Conservation (phyloP, 2,888 invertebrate genomes). For the Drosophila borealis region DNA sequence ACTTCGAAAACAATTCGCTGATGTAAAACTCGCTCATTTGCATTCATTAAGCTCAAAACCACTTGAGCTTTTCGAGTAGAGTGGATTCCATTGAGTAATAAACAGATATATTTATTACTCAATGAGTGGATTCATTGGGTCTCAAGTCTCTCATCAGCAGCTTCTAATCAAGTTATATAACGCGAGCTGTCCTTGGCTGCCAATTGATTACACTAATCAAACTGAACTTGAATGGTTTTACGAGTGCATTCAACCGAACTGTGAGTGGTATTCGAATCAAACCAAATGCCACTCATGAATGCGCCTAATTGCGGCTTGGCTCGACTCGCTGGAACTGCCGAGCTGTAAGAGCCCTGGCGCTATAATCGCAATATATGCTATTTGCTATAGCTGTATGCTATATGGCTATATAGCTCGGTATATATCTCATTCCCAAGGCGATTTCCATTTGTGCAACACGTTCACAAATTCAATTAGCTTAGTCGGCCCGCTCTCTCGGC, state of each 20-base stretch:
- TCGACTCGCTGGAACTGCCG: constrained; percentile 12
- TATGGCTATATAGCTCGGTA: neutral
- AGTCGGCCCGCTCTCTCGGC: constrained; percentile 7
- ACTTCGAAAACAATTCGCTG: too few species aligned
- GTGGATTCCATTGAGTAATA: neutral
- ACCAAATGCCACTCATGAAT: neutral
- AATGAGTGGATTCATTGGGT: neutral
- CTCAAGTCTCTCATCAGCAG: neutral
- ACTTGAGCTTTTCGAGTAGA: neutral
- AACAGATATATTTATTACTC: too few species aligned
- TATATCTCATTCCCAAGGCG: constrained; percentile 44
- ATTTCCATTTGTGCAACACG: constrained; percentile 40
- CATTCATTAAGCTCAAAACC: too few species aligned
- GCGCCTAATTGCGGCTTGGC: constrained; percentile 6
- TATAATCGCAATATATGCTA: constrained; percentile 1
- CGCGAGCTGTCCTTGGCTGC: constrained; percentile 49
- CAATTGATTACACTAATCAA: constrained; percentile 59
- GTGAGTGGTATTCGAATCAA: constrained; percentile 8
- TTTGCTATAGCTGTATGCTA: neutral
- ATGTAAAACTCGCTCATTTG: too few species aligned
- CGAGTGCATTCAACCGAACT: constrained; percentile 58
- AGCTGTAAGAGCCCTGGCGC: constrained; percentile 11
- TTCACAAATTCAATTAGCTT: constrained; percentile 40
- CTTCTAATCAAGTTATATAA: constrained; percentile 9
- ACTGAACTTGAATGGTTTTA: constrained; percentile 56